Evolutionary conservation across 2,888 invertebrate genomes (phyloP), one percentile per base, ranked within the genome.

Genomic region (Drepanosiphum platanoidis): DNA sequence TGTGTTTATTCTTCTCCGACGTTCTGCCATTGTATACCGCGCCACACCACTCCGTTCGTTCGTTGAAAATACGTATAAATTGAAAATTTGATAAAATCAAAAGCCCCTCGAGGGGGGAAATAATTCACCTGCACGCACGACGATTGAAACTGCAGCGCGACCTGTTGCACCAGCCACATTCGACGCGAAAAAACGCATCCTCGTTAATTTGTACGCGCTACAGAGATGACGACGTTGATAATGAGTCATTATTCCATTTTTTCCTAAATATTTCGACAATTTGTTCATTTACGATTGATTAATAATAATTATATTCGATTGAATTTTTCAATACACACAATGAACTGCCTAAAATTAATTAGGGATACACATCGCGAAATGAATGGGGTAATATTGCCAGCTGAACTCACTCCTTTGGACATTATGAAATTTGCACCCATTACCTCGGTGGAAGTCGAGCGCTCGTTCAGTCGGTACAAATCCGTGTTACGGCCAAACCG

Each of bases 361-460:
- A n/a, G n/a, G n/a, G n/a, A n/a, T n/a, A n/a, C n/a, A n/a, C n/a
- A n/a, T n/a, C n/a, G n/a, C n/a, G n/a, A n/a, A n/a, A n/a, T n/a
- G n/a, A n/a, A n/a, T n/a, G n/a, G n/a, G n/a, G n/a, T n/a, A n/a
- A n/a, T 42, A 11, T 42, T 11, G 42, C 42, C 42, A 42, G 7
- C 42, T 42, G 42, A 42, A n/a, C n/a, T n/a, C n/a, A n/a, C n/a
- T n/a, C n/a, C n/a, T n/a, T n/a, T n/a, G n/a, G n/a, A n/a, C n/a
- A n/a, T n/a, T n/a, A n/a, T n/a, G n/a, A n/a, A n/a, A n/a, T n/a
- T n/a, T n/a, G n/a, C n/a, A n/a, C n/a, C n/a, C n/a, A n/a, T n/a
- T n/a, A n/a, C n/a, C n/a, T 79, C 66, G 15, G 36, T 64, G 15
- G 79, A 64, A 64, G 39, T 79, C 66, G 79, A 79, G 27, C 58